These are phyloP conservation scores for Idaea dimidiata DNA, from an alignment of 2,888 invertebrate genomes.

Conservation along the genomic window DNA sequence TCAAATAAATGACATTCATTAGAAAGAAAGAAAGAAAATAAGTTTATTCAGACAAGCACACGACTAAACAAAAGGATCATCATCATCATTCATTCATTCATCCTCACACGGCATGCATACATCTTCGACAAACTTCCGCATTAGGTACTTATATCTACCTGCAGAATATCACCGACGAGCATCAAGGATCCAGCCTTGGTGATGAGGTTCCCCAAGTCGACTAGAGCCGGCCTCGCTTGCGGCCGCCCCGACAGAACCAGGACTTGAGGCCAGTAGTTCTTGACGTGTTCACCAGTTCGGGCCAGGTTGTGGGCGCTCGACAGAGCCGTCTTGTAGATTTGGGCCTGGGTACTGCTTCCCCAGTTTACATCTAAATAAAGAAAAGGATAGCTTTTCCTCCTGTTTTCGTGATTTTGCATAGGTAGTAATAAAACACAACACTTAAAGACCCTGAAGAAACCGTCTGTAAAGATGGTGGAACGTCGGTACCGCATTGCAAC, in stretches of 20 bases:
- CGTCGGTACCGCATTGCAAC: too few species aligned
- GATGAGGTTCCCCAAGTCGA: slow-evolving; percentile 94
- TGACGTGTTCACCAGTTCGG: slow-evolving; percentile 96
- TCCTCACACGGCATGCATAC: too few species aligned
- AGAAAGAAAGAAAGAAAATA: too few species aligned
- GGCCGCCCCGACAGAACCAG: slow-evolving; percentile 93
- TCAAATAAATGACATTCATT: too few species aligned
- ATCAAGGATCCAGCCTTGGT: slow-evolving; percentile 95
- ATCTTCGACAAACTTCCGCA: neutral
- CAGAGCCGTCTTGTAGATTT: slow-evolving; percentile 95
- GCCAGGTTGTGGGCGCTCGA: slow-evolving; percentile 90
- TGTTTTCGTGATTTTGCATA: too few species aligned
- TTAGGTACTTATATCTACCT: slow-evolving; percentile 72
- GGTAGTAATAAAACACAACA: too few species aligned
- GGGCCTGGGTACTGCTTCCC: slow-evolving; percentile 98
- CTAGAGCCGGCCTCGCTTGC: slow-evolving; percentile 90
- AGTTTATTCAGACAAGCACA: too few species aligned
- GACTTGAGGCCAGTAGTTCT: slow-evolving; percentile 96
- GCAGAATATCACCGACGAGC: slow-evolving; percentile 92
- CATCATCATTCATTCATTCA: too few species aligned
- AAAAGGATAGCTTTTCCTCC: neutral
- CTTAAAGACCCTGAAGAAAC: too few species aligned
- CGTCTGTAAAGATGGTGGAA: too few species aligned
- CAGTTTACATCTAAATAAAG: slow-evolving; percentile 91
- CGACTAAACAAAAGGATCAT: too few species aligned